Evolutionary conservation across 2,797 vertebrate genomes (phyloP).

Genomic region (Manis pentadactyla): DNA sequence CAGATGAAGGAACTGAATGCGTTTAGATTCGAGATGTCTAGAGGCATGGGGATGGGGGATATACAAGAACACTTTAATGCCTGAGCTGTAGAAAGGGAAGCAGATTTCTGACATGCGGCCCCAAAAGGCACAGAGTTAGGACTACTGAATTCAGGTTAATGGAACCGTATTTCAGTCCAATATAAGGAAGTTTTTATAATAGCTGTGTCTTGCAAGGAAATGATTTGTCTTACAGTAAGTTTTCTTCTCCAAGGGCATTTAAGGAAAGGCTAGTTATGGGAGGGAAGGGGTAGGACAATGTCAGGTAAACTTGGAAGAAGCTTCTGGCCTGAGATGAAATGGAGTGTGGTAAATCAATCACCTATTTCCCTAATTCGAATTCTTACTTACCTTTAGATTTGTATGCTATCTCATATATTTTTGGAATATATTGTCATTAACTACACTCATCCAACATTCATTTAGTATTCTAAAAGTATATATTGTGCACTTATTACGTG

Average conservation of each 20-base stretch:
- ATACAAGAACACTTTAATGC: background rate
- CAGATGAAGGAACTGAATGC: background rate
- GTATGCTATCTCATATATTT: background rate
- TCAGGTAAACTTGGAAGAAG: background rate
- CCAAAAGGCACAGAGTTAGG: background rate
- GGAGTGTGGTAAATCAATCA: background rate
- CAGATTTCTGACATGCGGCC: background rate
- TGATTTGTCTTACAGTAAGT: background rate
- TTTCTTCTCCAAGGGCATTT: background rate
- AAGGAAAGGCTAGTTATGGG: background rate
- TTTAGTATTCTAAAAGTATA: background rate
- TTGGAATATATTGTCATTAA: background rate
- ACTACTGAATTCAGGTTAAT: background rate
- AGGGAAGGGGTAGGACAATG: background rate
- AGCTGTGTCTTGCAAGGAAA: conserved; percentile 6
- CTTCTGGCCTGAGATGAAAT: background rate
- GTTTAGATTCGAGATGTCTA: background rate
- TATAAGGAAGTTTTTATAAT: background rate
- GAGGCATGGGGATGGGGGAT: background rate
- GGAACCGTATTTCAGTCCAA: background rate
- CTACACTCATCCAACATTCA: background rate
- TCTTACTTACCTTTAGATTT: background rate
- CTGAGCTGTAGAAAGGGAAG: background rate
- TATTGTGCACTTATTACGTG: background rate
- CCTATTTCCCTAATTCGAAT: background rate